Evolutionary conservation across 2,113 vertebrate genomes (phyloP).

Genomic region (Spermophilus dauricus): DNA sequence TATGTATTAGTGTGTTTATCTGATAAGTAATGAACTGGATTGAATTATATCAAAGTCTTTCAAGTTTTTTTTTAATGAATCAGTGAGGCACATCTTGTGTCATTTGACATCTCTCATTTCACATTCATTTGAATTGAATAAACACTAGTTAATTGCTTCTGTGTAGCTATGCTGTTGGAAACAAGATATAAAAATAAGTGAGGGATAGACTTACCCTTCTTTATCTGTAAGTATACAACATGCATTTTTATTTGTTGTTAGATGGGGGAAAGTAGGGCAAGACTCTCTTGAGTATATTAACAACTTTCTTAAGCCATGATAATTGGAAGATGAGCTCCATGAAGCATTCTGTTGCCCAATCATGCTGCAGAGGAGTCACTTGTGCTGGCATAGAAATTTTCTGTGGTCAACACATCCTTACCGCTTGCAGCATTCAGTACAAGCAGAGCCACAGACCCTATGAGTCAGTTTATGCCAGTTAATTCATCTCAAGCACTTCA

Average conservation of each 20-base stretch:
- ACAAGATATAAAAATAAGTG: background rate
- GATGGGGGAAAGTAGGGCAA: background rate
- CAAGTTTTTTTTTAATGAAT: constrained; percentile 19
- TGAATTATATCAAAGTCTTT: background rate
- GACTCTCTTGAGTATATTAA: background rate
- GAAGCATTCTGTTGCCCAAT: background rate
- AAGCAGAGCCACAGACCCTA: background rate
- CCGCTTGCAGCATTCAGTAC: background rate
- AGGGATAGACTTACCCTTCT: background rate
- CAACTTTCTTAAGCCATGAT: background rate
- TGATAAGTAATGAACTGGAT: background rate
- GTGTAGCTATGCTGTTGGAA: background rate
- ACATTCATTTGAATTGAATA: constrained; percentile 9
- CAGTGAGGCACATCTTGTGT: background rate
- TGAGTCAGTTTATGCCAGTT: background rate
- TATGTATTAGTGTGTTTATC: background rate
- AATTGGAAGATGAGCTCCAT: too few species aligned
- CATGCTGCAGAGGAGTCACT: fast-evolving
- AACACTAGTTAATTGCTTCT: constrained; percentile 20
- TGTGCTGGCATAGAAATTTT: background rate
- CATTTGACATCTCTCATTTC: background rate
- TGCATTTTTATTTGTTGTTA: constrained; percentile 30
- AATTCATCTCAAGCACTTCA: background rate
- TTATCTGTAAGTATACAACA: background rate
- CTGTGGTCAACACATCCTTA: background rate